A percentile compares a stretch with the other conserved stretches of the same genome.
Evolutionary conservation across 2,888 invertebrate genomes (phyloP).

Genomic region (Acanthoscelides obtectus): DNA sequence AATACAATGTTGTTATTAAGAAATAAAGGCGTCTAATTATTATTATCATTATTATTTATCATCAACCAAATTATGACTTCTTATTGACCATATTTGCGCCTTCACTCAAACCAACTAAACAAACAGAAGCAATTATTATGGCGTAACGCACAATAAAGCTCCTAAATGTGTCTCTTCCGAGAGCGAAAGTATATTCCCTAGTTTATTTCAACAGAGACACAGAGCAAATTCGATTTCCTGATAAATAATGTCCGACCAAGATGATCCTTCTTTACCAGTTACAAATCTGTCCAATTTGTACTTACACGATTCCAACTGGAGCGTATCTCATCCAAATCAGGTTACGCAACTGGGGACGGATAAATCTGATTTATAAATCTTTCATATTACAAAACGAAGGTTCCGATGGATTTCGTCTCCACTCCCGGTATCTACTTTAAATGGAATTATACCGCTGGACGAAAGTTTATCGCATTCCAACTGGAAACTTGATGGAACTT

Average conservation of each 20-base stretch:
- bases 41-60: too few species aligned
- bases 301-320: not conserved
- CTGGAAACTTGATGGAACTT: not conserved
- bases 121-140: too few species aligned
- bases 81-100: too few species aligned
- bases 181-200: too few species aligned
- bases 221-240: not conserved
- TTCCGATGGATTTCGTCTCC: not conserved
- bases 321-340: not conserved
- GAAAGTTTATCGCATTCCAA: not conserved
- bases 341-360: not conserved
- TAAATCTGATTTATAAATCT: not conserved
- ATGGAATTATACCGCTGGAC: not conserved
- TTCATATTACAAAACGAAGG: not conserved
- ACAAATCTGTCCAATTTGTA: not conserved
- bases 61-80: too few species aligned
- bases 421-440: not conserved
- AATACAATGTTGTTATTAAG: too few species aligned
- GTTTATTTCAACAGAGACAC: not conserved
- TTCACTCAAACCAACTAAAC: too few species aligned
- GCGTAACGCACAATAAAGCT: too few species aligned
- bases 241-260: not conserved
- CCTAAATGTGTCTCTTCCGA: too few species aligned
- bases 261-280: not conserved
- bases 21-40: too few species aligned